A percentile compares a stretch with the other conserved stretches of the same genome.
phyloP scores from a whole-genome alignment of 2,888 invertebrate genomes.

The Patella ulyssiponensis region DNA sequence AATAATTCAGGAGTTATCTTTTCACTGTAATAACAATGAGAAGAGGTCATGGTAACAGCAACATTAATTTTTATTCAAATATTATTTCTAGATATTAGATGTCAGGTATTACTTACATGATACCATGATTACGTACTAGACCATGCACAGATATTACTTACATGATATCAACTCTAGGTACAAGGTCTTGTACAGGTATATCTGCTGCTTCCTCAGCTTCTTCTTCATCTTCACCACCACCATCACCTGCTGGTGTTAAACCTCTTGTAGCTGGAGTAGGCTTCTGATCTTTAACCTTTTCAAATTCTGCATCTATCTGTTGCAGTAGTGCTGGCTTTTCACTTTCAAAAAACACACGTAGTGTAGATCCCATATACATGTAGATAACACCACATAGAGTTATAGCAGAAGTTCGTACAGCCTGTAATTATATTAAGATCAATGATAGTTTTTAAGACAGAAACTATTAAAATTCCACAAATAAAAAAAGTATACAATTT shows the following conservation, averaged over 20 bases:
- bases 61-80: no score
- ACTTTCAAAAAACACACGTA: constrained; percentile 85
- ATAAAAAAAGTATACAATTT: no score
- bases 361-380: constrained; percentile 82
- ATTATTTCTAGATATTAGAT: no score
- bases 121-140: no score
- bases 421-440: constrained; percentile 59
- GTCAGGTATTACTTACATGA: no score
- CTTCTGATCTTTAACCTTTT: constrained; percentile 81
- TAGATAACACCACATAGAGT: constrained; percentile 84
- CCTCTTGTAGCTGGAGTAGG: constrained; percentile 85
- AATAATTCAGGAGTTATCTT: constrained; percentile 87
- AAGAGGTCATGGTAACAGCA: not conserved
- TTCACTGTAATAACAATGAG: constrained; percentile 72
- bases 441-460: no score
- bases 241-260: constrained; percentile 56
- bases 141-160: constrained; percentile 10
- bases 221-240: constrained; percentile 73
- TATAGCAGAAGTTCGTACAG: constrained; percentile 85
- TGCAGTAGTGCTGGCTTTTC: constrained; percentile 89
- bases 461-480: no score
- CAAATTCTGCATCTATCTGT: constrained; percentile 88
- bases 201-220: constrained; percentile 71
- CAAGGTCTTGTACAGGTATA: constrained; percentile 78
- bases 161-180: constrained; percentile 75